phyloP scores from a whole-genome alignment of 1,140 invertebrate species.

The Drosophila sp. region DNA sequence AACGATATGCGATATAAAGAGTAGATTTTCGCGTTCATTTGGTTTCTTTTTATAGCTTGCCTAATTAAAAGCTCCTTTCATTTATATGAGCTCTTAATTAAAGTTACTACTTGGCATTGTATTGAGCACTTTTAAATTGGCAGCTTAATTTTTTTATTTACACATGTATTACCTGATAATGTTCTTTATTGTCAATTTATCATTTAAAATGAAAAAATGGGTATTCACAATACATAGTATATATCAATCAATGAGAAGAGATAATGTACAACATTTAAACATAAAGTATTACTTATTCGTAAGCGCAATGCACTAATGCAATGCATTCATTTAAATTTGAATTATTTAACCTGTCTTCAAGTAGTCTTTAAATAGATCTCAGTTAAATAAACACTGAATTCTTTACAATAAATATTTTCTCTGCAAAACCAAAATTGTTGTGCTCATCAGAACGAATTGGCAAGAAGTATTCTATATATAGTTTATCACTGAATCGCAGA shows the following conservation, averaged over 20 bases:
- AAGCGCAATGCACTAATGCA: no score
- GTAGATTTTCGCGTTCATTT: conserved; percentile 16
- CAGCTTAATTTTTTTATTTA: not conserved
- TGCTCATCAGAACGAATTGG: conserved; percentile 4
- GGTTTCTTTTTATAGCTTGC: conserved; percentile 2
- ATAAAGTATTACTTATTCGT: no score
- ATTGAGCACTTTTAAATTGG: conserved; percentile 4
- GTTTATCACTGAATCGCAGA: not conserved
- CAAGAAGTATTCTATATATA: conserved; percentile 2
- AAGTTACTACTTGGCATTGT: conserved; percentile 4
- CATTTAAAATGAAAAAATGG: not conserved
- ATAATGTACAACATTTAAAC: no score
- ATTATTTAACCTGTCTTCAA: no score
- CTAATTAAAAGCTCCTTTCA: conserved; percentile 15
- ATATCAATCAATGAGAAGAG: no score
- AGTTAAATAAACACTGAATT: no score
- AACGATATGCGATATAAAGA: not conserved
- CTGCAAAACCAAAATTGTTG: not conserved
- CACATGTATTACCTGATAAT: conserved; percentile 3
- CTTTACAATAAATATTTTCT: no score
- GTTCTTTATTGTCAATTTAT: not conserved
- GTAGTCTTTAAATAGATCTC: no score
- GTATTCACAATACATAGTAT: no score
- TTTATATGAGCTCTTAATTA: conserved; percentile 19
- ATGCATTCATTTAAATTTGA: no score